phyloP scores from a whole-genome alignment of 2,888 invertebrate genomes.

The Corythucha ciliata region DNA sequence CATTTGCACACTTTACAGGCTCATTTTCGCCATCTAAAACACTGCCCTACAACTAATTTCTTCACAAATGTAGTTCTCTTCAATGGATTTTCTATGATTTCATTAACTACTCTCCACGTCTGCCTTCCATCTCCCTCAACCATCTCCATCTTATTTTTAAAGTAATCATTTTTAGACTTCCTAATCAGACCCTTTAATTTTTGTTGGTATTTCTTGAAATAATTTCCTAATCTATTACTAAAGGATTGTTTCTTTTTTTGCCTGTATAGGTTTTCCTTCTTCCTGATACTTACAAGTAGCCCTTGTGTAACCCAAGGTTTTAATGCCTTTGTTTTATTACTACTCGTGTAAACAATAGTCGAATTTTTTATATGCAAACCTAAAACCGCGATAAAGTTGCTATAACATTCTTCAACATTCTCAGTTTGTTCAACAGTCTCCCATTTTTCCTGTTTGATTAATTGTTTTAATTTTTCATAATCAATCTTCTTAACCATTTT shows the following conservation, averaged over 20 bases:
- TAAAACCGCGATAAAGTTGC: not conserved
- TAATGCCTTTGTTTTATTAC: not conserved
- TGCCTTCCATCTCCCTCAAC: too few relatives aligned
- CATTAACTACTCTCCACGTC: too few relatives aligned
- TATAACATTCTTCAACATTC: not conserved
- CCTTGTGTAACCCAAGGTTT: not conserved
- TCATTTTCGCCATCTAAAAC: too few relatives aligned
- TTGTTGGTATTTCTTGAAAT: not conserved
- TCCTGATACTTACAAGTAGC: not conserved
- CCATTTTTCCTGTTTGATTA: not conserved
- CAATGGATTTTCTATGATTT: too few relatives aligned
- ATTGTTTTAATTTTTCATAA: not conserved
- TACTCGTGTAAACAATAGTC: not conserved
- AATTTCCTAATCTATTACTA: not conserved
- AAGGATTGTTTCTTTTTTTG: not conserved
- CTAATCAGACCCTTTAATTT: constrained; percentile 5
- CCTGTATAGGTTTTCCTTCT: constrained; percentile 4
- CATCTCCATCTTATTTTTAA: too few relatives aligned
- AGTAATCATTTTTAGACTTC: constrained; percentile 2
- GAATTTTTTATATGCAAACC: not conserved
- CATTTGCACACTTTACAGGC: too few relatives aligned
- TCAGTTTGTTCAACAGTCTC: not conserved
- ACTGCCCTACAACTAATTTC: too few relatives aligned
- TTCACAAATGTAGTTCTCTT: too few relatives aligned
- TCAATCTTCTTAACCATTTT: not conserved